Conservation (phyloP, 2,797 vertebrate species). For the Pseudomugil gertrudae region DNA sequence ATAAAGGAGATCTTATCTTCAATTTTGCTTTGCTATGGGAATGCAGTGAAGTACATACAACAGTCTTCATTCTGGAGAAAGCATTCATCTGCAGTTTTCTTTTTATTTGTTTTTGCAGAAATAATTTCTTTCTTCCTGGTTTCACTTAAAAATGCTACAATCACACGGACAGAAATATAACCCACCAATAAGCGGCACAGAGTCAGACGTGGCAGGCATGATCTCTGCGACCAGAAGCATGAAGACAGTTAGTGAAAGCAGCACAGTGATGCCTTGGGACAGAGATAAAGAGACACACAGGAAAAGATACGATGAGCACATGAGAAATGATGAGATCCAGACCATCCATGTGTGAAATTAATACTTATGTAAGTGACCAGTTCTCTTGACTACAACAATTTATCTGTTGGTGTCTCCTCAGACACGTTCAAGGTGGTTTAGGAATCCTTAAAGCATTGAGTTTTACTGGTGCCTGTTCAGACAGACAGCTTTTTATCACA, state of each 20-base stretch:
- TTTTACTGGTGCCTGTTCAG: conserved; percentile 23
- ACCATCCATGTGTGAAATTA: conserved; percentile 48
- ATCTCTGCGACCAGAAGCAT: conserved; percentile 96
- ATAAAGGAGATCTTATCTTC: too few species aligned
- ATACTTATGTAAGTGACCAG: conserved; percentile 49
- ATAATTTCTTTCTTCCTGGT: background rate
- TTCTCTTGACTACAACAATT: conserved; percentile 47
- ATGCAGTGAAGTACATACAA: background rate
- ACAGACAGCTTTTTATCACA: conserved; percentile 29
- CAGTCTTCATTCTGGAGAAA: background rate
- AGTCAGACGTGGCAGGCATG: conserved; percentile 94
- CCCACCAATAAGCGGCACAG: conserved; percentile 91
- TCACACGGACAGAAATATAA: conserved; percentile 24
- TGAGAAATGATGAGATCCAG: conserved; percentile 47
- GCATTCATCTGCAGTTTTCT: background rate
- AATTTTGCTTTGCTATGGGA: too few species aligned
- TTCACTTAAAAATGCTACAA: conserved; percentile 10
- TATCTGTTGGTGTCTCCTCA: conserved; percentile 36
- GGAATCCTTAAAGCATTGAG: conserved; percentile 28
- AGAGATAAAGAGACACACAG: conserved; percentile 32
- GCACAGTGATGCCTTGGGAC: conserved; percentile 89
- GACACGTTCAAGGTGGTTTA: conserved; percentile 22
- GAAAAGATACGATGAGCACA: conserved; percentile 37
- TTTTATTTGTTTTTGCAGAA: background rate
- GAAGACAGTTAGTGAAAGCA: conserved; percentile 92